Base-by-base conservation (phyloP, 2,888 invertebrate species). In the Sesia apiformis region DNA sequence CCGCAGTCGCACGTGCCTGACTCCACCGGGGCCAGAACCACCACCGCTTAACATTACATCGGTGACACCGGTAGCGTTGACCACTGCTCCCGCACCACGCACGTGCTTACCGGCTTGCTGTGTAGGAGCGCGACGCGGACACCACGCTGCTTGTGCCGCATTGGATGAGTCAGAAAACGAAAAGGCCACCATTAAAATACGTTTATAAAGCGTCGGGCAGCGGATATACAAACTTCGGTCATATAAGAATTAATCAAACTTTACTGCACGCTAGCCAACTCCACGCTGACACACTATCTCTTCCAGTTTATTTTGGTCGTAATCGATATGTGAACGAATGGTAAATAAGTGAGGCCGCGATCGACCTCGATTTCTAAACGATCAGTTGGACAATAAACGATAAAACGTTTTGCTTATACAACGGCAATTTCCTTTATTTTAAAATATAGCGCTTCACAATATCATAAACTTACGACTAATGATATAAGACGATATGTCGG, bases 371-470 rank as follows among this genome's bases (percentile, higher is more conserved):
- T 80, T 75, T 69, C 70, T 74, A 72, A 77, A 69, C 78, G 78
- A 81, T 81, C 72, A 78, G 76, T 81, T 78, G 81, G 81, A 81
- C 71, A 86, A 82, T 85, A 85, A 86, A 84, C 87, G 81, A 84
- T 85, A 84, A 78, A 82, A 85, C 76, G 72, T 83, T 81, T 81
- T 84, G 88, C 83, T 86, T 87, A 87, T 83, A 86, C 84, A 87
- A 87, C 84, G 84, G 86, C 84, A 85, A 85, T 84, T 83, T 86
- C 80, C 84, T 88, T 89, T 89, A 88, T 87, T 89, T 89, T 87
- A 86, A 89, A 88, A 88, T 87, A 88, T 86, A 88, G 85, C 82
- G 83, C 84, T 86, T 89, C 87, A 89, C 88, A 89, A 88, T 88
- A 84, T 81, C 72, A 78, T 80, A 76, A 83, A 75, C 88, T 88